Evolutionary conservation across 2,113 vertebrate genomes (phyloP).

Genomic region (Falco punctatus): DNA sequence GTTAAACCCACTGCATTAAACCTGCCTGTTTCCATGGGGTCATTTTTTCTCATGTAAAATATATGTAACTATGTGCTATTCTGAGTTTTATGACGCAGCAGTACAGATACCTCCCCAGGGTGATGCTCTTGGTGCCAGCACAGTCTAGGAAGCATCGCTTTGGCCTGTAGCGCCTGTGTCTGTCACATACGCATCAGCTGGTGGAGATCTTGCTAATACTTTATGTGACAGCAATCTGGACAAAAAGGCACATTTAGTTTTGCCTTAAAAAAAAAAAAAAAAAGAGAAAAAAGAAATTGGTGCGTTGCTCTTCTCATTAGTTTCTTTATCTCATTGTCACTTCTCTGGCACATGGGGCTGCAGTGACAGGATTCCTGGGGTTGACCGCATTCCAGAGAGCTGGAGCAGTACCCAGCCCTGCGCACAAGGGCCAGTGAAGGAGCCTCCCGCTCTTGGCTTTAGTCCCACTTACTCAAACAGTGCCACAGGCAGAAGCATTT

Average conservation of each 20-base stretch:
- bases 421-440: accelerated
- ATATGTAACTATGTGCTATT: background rate
- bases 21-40: background rate
- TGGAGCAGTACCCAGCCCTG: background rate
- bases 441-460: background rate
- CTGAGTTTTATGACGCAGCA: accelerated
- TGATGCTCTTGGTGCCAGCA: accelerated
- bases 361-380: background rate
- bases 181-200: background rate
- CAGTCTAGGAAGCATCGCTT: background rate
- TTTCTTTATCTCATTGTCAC: background rate
- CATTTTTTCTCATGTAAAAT: background rate
- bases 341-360: background rate
- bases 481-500: background rate
- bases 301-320: background rate
- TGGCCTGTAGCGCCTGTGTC: accelerated
- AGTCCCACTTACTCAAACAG: background rate
- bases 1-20: background rate
- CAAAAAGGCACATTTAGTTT: background rate
- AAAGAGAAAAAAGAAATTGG: too few relatives aligned
- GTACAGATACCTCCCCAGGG: accelerated
- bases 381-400: background rate
- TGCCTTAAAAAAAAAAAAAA: background rate
- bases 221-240: background rate
- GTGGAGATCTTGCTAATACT: background rate